Base-by-base conservation (phyloP, 1,140 invertebrate genomes). In the Heliconius melpomene region DNA sequence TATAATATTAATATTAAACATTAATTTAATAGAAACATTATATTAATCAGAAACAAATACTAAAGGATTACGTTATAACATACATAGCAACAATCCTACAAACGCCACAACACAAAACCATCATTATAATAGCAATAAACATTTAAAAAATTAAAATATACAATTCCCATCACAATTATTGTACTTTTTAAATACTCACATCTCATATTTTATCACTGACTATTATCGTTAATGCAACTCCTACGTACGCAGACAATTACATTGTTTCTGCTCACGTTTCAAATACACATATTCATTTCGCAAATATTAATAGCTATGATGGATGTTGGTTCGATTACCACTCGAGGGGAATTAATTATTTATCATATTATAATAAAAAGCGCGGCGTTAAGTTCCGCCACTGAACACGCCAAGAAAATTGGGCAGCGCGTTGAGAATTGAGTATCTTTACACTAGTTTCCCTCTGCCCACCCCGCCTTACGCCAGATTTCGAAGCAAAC, bases 271-370 rank as follows among this genome's bases (percentile, higher is more conserved):
- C 60, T 66, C 32, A n/a, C 60, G 23, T 66, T 66, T 26, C 60
- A 29, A 66, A 66, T 29, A 57, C 54, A 57, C n/a, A 29, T 29
- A 66, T 66, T 66, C 46, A 73, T n/a, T 46, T 72, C 79, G 85
- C 84, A 83, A 82, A 85, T 87, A 85, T 83, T 66, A 66, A 66
- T 29, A 52, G 18, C 8, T 20, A 1, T 20, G 18, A 18, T 52
- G 50, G 18, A 52, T 7, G 18, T 20, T 6, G 40, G 40, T 46
- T 46, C 13, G 40, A 46, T 20, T 20, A 52, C 50, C 50, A 52
- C 7, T 52, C 18, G 50, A 13, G 16, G 7, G 16, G 7, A 52
- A 20, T 52, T 7, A 52, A 20, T 52, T 18, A 52, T 52, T 52
- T 20, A 20, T 3, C 18, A 1, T 2, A 7, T n/a, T 8, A n/a